phyloP scores from a whole-genome alignment of 2,888 invertebrate genomes.

The Lithophane semibrunnea region DNA sequence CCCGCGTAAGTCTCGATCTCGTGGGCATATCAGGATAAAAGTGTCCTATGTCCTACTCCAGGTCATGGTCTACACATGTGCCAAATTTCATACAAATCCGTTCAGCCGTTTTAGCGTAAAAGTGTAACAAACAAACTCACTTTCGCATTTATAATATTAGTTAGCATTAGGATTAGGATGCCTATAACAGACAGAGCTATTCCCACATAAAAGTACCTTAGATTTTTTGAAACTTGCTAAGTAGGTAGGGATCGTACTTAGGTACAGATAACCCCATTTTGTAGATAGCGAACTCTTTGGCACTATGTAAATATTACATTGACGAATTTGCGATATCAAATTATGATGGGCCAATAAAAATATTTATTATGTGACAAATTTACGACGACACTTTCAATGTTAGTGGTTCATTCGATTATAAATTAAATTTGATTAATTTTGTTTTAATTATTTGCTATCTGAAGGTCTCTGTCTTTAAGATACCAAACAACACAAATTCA shows the following conservation, averaged over 20 bases:
- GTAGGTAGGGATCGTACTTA: too few relatives aligned
- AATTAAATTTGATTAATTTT: slow-evolving; percentile 36
- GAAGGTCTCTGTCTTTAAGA: slow-evolving; percentile 27
- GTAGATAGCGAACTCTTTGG: slow-evolving; percentile 29
- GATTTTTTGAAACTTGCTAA: neutral
- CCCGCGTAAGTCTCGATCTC: too few relatives aligned
- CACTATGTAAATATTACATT: slow-evolving; percentile 32
- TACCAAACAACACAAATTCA: neutral
- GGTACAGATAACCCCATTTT: slow-evolving; percentile 24
- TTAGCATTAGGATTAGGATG: too few relatives aligned
- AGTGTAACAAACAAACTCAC: too few relatives aligned
- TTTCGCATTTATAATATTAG: too few relatives aligned
- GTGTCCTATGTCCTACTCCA: too few relatives aligned
- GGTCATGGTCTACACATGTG: too few relatives aligned
- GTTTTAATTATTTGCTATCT: slow-evolving; percentile 18
- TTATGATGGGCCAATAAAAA: slow-evolving; percentile 9
- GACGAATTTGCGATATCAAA: slow-evolving; percentile 23
- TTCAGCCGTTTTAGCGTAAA: too few relatives aligned
- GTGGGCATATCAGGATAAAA: too few relatives aligned
- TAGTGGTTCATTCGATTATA: neutral
- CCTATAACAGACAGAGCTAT: neutral
- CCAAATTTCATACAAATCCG: too few relatives aligned
- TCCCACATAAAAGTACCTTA: neutral
- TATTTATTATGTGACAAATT: neutral
- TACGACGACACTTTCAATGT: neutral